These are phyloP conservation scores for Pollenia labialis DNA, from an alignment of 2,888 invertebrate genomes.

Conservation along the genomic window DNA sequence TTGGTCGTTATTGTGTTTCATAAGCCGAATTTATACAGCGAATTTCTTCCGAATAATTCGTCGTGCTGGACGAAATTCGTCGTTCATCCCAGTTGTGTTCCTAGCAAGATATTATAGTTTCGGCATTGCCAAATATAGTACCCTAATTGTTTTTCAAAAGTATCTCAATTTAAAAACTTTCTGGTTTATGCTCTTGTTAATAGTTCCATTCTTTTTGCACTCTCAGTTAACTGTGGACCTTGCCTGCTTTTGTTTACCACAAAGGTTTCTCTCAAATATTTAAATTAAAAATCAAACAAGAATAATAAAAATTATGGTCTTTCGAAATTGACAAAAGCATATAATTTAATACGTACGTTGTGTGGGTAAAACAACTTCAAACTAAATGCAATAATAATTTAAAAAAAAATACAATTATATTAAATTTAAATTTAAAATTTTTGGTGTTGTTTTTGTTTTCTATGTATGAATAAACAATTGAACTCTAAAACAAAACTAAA, in stretches of 20 bases:
- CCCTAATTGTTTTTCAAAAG: no score
- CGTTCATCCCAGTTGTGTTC: no score
- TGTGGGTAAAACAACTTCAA: conserved; percentile 63
- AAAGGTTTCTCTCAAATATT: not conserved
- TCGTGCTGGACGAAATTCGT: no score
- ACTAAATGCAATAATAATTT: not conserved
- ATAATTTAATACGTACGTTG: conserved; percentile 55
- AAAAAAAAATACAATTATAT: conserved; percentile 51
- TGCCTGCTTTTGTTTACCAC: not conserved
- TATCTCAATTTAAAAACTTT: no score
- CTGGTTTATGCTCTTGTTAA: no score
- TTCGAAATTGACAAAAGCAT: conserved; percentile 66
- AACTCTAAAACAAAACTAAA: conserved; percentile 60
- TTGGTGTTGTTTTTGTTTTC: conserved; percentile 29
- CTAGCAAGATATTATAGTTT: no score
- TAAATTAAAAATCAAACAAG: conserved; percentile 19
- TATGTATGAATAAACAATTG: conserved; percentile 67
- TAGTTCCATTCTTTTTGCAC: no score
- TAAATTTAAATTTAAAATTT: conserved; percentile 56
- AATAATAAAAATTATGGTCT: conserved; percentile 57
- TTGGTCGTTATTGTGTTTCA: no score
- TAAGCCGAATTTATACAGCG: no score
- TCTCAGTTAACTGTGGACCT: not conserved
- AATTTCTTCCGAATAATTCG: no score
- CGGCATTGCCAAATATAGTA: no score